A percentile compares a stretch with the other conserved stretches of the same genome.
phyloP scores from a whole-genome alignment of 2,888 invertebrate species.

The Dryococelus australis region DNA sequence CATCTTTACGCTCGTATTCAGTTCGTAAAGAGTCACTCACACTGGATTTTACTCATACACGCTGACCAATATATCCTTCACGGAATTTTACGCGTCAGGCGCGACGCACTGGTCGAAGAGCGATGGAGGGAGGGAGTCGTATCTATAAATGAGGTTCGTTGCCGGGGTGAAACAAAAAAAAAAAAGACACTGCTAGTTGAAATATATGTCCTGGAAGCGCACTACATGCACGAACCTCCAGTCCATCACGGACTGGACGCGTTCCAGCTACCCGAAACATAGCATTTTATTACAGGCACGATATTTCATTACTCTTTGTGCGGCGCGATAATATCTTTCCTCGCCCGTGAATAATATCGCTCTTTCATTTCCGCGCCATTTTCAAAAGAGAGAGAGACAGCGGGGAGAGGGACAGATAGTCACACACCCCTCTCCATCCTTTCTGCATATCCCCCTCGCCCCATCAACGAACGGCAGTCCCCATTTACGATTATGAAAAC shows the following conservation, averaged over 20 bases:
- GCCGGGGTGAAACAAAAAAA: not conserved
- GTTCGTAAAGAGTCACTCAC: too few relatives aligned
- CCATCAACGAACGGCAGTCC: not conserved
- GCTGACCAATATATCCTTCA: too few relatives aligned
- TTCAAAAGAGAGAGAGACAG: not conserved
- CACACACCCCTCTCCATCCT: not conserved
- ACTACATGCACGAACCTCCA: not conserved
- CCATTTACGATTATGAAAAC: constrained; percentile 8
- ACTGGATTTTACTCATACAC: too few relatives aligned
- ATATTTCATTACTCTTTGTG: constrained; percentile 16
- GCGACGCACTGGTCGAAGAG: not conserved
- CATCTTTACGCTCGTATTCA: too few relatives aligned
- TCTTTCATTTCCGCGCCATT: constrained; percentile 3
- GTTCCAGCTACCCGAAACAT: not conserved
- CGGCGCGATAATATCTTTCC: not conserved
- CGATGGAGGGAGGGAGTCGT: not conserved
- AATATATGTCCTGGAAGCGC: not conserved
- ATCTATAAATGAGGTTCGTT: not conserved
- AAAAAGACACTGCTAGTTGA: not conserved
- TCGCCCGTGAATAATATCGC: constrained; percentile 3
- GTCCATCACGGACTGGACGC: not conserved
- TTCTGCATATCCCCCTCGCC: not conserved
- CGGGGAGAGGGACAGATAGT: not conserved
- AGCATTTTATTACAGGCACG: constrained; percentile 16
- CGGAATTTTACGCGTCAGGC: not conserved